phyloP scores from a whole-genome alignment of 1,140 invertebrate genomes.

The Calliphora vicina region DNA sequence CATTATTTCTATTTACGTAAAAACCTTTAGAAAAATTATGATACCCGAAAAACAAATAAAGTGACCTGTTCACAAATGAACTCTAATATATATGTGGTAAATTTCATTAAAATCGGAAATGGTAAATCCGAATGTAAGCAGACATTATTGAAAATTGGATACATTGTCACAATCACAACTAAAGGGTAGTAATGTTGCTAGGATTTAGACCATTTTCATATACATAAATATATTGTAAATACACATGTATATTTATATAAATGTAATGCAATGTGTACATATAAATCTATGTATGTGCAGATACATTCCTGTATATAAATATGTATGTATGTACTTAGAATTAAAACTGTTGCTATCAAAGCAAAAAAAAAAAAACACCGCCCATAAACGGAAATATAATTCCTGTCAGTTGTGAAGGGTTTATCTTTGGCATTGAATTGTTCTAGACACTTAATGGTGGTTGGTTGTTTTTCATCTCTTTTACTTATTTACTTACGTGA shows the following conservation, averaged over 20 bases:
- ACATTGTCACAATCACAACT: no score
- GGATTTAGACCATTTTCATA: neutral
- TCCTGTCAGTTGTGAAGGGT: slow-evolving; percentile 34
- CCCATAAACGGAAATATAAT: slow-evolving; percentile 40
- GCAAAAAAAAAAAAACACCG: slow-evolving; percentile 12
- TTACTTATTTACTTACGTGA: no score
- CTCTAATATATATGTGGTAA: no score
- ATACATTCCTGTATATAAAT: neutral
- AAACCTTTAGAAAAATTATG: no score
- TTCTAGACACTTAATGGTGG: neutral
- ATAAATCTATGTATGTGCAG: neutral
- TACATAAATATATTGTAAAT: neutral
- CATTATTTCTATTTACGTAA: no score
- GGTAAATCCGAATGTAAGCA: no score
- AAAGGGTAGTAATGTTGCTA: neutral
- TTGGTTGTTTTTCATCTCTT: neutral
- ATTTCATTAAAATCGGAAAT: no score
- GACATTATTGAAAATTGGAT: no score
- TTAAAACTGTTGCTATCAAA: slow-evolving; percentile 11
- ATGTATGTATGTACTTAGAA: neutral
- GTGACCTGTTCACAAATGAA: no score
- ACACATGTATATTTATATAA: neutral
- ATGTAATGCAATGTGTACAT: neutral
- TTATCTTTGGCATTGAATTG: slow-evolving; percentile 15
- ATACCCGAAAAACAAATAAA: no score